Conservation (phyloP, 1,140 invertebrate species). For the Tribolium madens region DNA sequence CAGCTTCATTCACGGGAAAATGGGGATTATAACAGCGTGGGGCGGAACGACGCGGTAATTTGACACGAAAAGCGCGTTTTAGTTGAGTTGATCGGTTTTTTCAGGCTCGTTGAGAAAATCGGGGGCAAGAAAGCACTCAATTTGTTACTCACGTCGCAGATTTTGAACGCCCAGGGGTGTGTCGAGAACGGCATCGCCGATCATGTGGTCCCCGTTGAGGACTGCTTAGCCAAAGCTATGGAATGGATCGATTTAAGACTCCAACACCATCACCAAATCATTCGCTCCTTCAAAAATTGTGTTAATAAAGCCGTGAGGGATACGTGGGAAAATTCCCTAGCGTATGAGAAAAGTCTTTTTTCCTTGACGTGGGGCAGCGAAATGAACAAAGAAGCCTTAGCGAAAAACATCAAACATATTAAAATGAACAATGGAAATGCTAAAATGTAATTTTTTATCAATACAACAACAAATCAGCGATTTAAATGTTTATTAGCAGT, state of each 20-base stretch:
- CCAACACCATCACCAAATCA: not conserved
- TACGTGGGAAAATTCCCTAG: not conserved
- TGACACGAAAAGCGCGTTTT: not conserved
- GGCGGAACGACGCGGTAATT: slow-evolving; percentile 65
- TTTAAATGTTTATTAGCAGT: slow-evolving; percentile 42
- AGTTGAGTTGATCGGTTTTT: not conserved
- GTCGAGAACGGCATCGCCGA: slow-evolving; percentile 13
- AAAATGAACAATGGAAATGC: not conserved
- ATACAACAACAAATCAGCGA: not conserved
- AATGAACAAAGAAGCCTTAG: slow-evolving; percentile 23
- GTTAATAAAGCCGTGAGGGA: slow-evolving; percentile 1
- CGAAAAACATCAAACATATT: slow-evolving; percentile 36
- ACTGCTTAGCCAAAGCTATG: not conserved
- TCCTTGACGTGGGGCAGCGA: slow-evolving; percentile 19
- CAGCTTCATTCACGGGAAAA: slow-evolving; percentile 71
- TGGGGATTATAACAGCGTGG: slow-evolving; percentile 73
- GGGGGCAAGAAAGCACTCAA: slow-evolving; percentile 21
- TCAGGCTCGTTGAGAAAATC: slow-evolving; percentile 18
- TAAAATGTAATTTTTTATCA: not conserved
- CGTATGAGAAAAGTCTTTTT: slow-evolving; percentile 19
- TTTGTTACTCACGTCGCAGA: slow-evolving; percentile 25
- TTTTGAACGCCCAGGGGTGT: slow-evolving; percentile 22
- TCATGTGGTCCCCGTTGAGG: not conserved
- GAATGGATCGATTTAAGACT: slow-evolving; percentile 13
- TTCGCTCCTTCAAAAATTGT: slow-evolving; percentile 20